phyloP scores from a whole-genome alignment of 2,797 vertebrate genomes.

The Thaleichthys pacificus region DNA sequence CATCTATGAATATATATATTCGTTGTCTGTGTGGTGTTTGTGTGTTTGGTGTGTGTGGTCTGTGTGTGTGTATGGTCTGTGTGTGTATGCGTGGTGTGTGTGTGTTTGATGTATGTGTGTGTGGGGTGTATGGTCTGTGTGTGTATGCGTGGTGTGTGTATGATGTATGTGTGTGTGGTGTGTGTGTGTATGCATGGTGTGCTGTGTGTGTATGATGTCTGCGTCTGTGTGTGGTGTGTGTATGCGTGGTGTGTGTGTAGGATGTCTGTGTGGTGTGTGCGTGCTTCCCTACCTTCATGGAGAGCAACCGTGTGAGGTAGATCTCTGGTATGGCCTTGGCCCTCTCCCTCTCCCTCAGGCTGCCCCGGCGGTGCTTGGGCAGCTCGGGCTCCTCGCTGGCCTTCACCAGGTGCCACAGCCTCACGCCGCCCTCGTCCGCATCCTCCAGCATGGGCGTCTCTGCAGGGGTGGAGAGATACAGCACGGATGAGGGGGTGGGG shows the following conservation, averaged over 20 bases:
- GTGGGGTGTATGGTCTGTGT: neutral
- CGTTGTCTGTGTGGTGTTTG: neutral
- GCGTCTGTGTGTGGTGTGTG: neutral
- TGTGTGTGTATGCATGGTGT: neutral
- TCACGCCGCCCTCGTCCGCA: conserved; percentile 93
- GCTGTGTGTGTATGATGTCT: too few species aligned
- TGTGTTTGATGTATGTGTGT: neutral
- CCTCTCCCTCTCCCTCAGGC: conserved; percentile 89
- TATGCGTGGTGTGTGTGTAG: too few species aligned
- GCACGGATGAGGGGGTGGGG: too few species aligned
- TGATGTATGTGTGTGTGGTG: too few species aligned
- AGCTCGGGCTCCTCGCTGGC: conserved; percentile 94
- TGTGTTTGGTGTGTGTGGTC: neutral
- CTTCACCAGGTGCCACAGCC: conserved; percentile 96
- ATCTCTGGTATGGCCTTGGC: conserved; percentile 98
- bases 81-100: neutral
- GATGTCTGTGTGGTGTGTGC: too few species aligned
- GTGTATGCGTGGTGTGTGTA: too few species aligned
- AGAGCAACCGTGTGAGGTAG: conserved; percentile 94
- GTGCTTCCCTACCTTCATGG: conserved; percentile 87
- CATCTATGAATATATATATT: neutral
- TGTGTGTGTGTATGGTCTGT: conserved; percentile 10
- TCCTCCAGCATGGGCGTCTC: conserved; percentile 98
- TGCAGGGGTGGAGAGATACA: conserved; percentile 43
- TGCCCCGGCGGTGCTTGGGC: conserved; percentile 91